Evolutionary conservation across 2,113 vertebrate species (phyloP), one percentile per base, ranked within the genome.

Genomic region (Synchiropus splendidus): DNA sequence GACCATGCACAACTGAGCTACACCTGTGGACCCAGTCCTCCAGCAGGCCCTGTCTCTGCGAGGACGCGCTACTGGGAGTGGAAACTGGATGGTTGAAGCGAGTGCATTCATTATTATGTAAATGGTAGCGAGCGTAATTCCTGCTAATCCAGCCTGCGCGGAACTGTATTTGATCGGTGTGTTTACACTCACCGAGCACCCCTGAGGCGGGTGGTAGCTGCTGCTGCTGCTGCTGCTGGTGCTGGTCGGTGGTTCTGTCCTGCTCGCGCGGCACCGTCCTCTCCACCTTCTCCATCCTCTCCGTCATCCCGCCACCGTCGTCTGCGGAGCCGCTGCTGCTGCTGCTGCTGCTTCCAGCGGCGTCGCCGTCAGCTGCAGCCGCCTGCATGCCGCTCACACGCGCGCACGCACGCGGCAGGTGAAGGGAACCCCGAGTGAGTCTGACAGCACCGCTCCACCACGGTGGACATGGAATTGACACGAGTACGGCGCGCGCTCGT

Each of bases 271-370:
- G 27, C 58, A 35, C 58, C 50, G 68, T 75, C 63, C 58, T 62
- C 47, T 77, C 77, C 73, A 71, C 79, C 77, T 72, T 72, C 54
- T 78, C 77, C 73, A 71, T 79, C 77, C 73, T 74, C 54, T 68
- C 69, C 52, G 18, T 55, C 51, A 58, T 49, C 27, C 65, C 53
- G 62, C 53, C 46, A 45, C 45, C 48, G 48, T 42, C 58, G 58
- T 63, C 64, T 48, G 48, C 39, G 61, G 33, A 4, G 48, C 31
- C 27, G 33, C 27, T 13, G 36, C 32, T 33, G 40, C 36, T 31
- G 48, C 38, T 41, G 46, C 62, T 47, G 34, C 65, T 47, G 68
- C 57, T 60, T 36, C 42, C 64, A 47, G 58, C 12, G 14, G 57
- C 56, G 55, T 74, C 64, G 55, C 38, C 11, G 32, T 58, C 69